Conservation (phyloP, 2,888 invertebrate genomes). For the Epiblema foenella region DNA sequence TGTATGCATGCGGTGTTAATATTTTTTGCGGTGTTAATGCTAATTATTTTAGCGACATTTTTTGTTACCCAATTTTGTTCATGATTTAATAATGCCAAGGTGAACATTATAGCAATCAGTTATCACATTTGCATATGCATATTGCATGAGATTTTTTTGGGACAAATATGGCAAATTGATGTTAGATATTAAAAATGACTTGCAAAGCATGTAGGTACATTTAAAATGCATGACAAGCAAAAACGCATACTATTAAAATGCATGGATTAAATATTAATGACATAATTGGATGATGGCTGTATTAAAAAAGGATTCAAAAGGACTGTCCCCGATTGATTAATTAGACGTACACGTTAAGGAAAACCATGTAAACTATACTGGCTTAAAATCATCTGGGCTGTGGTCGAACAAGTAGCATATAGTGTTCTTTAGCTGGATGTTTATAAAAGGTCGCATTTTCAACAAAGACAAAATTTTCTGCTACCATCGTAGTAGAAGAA, state of each 20-base stretch:
- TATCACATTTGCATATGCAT: slow-evolving; percentile 35
- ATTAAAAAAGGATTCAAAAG: background rate
- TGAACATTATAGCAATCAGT: slow-evolving; percentile 24
- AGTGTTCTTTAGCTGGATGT: slow-evolving; percentile 18
- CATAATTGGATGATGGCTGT: background rate
- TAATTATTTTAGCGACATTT: slow-evolving; percentile 10
- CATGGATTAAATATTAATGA: background rate
- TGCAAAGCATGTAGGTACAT: background rate
- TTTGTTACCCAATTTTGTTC: slow-evolving; percentile 21
- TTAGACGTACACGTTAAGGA: background rate
- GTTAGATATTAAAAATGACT: slow-evolving; percentile 7
- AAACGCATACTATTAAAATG: background rate
- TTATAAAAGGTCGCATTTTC: slow-evolving; percentile 7
- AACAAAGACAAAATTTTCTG: background rate
- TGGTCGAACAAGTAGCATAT: background rate
- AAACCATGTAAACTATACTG: background rate
- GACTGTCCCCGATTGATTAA: slow-evolving; percentile 18
- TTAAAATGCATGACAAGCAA: slow-evolving; percentile 18
- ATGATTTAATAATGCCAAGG: slow-evolving; percentile 40
- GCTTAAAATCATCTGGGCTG: background rate
- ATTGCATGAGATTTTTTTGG: slow-evolving; percentile 33
- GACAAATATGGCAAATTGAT: slow-evolving; percentile 1
- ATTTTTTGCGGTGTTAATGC: slow-evolving; percentile 5
- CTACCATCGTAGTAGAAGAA: background rate
- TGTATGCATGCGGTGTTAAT: slow-evolving; percentile 14